Base-by-base conservation (phyloP, 2,797 vertebrate genomes). In the Adelosebastes latens region DNA sequence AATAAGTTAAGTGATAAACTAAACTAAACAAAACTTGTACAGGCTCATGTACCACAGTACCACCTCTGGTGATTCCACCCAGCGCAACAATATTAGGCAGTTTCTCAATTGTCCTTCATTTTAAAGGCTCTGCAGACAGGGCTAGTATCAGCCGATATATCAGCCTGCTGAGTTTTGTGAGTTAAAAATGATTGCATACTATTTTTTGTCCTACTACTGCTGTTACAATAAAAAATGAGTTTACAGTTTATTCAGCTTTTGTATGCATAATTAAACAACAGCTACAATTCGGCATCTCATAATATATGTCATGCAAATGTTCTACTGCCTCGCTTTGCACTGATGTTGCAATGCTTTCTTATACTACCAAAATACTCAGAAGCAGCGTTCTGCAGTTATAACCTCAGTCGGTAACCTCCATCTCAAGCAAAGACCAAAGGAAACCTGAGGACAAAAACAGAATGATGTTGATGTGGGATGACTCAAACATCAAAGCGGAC, bases 401-500 rank as follows among this genome's bases (percentile, higher is more conserved):
- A 71, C 73, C 58, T 77, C 31, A 22, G 14, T 31, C 55, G 3
- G 22, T 65, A 55, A 64, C 78, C 42, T 80, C 24, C 3, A 55
- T 46, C 71, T 77, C 31, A 56, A 65, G 55, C 42, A 73, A 62
- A 79, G 52, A 84, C 31, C 56, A 53, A 72, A 62, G 39, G 36
- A 81, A 83, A 77, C 32, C 56, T 25, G 60, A 71, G 27, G 66
- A 65, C 36, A 62, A 80, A 82, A 81, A 82, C 68, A 82, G 58
- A 70, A 58, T 70, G 55, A 72, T 61, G 61, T 52, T 75, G 79
- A 76, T 76, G 72, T 62, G 62, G 39, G 42, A 89, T 81, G 86
- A 90, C 72, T 86, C 56, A 79, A 63, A 78, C 77, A 80, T 88
- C 79, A 92, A 82, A 84, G 72, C 12, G 4, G 62, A 32, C 80